Percentiles rank a stretch among this genome's conserved stretches.
Conservation (phyloP, 2,113 vertebrate species). For the Chinchilla lanigera region DNA sequence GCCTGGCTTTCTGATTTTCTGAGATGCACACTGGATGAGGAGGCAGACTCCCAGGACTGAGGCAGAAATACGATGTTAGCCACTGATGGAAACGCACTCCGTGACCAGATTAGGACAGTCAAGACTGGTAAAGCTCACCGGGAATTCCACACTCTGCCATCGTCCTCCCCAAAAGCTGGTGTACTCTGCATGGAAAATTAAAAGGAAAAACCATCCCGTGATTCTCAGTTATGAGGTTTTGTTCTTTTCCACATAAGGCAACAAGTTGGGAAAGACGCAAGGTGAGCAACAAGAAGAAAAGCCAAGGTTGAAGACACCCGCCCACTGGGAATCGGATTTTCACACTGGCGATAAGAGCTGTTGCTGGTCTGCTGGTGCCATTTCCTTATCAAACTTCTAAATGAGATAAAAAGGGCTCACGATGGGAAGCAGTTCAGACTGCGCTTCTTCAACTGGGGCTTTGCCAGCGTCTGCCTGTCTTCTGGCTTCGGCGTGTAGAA, state of each 20-base stretch:
- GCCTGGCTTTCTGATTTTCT: background rate
- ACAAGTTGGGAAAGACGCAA: background rate
- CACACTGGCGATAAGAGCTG: background rate
- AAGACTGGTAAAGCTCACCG: background rate
- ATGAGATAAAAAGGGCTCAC: rapidly evolving
- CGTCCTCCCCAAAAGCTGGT: background rate
- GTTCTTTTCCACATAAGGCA: background rate
- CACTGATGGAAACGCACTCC: background rate
- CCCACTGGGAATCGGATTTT: background rate
- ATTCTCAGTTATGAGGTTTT: background rate
- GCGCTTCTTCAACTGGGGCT: background rate
- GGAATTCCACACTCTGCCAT: background rate
- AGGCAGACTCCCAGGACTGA: background rate
- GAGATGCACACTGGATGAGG: background rate
- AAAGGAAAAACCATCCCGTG: background rate
- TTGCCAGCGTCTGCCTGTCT: background rate
- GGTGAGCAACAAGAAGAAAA: background rate
- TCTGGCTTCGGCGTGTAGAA: background rate
- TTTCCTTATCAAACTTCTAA: background rate
- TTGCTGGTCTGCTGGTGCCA: rapidly evolving
- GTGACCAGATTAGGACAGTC: background rate
- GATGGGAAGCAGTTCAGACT: background rate
- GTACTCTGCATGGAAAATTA: background rate
- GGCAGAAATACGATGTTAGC: background rate
- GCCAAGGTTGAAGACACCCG: background rate